These are phyloP conservation scores for Papilio polyxenes DNA, from an alignment of 1,140 invertebrate species.

Conservation along the genomic window DNA sequence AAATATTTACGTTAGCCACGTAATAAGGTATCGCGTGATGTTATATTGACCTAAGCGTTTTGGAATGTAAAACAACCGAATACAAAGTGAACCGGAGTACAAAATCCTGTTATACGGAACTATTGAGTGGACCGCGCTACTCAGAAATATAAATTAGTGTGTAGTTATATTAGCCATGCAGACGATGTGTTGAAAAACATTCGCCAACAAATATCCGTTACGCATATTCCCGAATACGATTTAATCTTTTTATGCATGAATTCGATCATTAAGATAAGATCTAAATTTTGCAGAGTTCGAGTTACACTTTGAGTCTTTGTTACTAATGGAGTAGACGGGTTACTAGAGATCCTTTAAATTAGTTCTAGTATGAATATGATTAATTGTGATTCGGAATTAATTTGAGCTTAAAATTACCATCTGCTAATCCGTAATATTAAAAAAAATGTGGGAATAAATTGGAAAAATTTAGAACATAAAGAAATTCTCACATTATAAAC, in stretches of 20 bases:
- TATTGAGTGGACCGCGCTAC: conserved; percentile 30
- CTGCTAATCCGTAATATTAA: no score
- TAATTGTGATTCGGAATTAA: no score
- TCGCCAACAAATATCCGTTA: conserved; percentile 2
- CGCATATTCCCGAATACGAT: background rate
- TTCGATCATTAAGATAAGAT: background rate
- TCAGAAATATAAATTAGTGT: conserved; percentile 29
- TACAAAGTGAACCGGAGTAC: conserved; percentile 35
- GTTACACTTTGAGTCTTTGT: no score
- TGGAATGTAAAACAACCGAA: conserved; percentile 36
- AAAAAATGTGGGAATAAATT: no score
- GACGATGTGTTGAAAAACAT: conserved; percentile 14
- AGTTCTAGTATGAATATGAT: no score
- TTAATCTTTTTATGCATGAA: background rate
- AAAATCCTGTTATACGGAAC: conserved; percentile 34
- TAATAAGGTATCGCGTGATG: conserved; percentile 31
- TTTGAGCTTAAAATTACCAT: no score
- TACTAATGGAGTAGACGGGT: no score
- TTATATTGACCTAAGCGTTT: conserved; percentile 36
- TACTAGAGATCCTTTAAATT: no score
- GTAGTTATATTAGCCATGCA: conserved; percentile 9
- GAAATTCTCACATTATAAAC: background rate
- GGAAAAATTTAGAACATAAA: no score
- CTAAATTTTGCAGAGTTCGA: background rate
- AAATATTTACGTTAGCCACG: conserved; percentile 34